Base-by-base conservation (phyloP, 2,797 vertebrate genomes). In the Alosa sapidissima region DNA sequence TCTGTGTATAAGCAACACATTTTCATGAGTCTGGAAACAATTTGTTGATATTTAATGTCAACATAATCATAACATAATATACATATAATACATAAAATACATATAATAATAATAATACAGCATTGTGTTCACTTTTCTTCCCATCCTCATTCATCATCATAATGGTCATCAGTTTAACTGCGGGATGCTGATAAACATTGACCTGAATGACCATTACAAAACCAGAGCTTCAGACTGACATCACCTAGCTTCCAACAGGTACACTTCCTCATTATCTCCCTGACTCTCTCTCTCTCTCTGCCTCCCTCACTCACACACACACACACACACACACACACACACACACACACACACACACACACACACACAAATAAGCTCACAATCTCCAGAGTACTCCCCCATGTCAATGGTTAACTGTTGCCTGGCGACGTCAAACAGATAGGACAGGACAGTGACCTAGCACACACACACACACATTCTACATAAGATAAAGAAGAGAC, bases 331-430 rank as follows among this genome's bases (percentile, higher is more conserved):
- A 72, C 62, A 65, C 62, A 75, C 62, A 52, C 49, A 47, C 24
- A 11, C 14, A 2, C 52, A 8, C 72, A 28, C 49, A 62, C 58
- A 62, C 2, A 60, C 55, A 58, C 24, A n/a, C 33, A 54, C 52
- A 49, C 52, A 51, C 81, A 75, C 84, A 41, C 8, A 75, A 3
- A 75, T 5, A 45, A 45, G 72, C 36, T 78, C 83, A 86, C 82
- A 78, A 83, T 19, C 68, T 24, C 5, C 21, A 24, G 28, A 49
- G 47, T 28, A 51, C 81, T 88, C 60, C 58, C 83, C 82, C 2
- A 45, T 60, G 86, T 89, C 81, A 83, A 90, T 86, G 54, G 88
- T 88, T 89, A 89, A 88, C 83, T 8, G 14, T 85, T 85, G 51
- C 81, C 83, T 75, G 52, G 58, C 83, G 49, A 88, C 83, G 8